Conservation (phyloP, 2,888 invertebrate genomes). For the Habroteleia sp. region DNA sequence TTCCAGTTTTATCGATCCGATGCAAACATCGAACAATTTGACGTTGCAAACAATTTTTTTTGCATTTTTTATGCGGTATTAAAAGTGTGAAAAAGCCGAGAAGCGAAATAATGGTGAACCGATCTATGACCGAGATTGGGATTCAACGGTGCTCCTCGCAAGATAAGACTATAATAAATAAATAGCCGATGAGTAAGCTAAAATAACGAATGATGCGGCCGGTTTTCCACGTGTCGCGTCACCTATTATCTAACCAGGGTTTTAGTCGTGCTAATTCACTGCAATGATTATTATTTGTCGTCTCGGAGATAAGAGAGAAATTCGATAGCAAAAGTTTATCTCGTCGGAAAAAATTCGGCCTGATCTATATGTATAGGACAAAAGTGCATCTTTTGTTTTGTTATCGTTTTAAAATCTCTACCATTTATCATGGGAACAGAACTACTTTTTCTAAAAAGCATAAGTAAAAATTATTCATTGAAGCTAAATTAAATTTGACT, state of each 20-base stretch:
- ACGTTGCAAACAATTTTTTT: no score
- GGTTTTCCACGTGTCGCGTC: constrained; percentile 68
- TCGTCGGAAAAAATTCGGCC: no score
- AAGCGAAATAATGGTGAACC: constrained; percentile 15
- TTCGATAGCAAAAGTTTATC: constrained; percentile 2
- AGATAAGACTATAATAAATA: constrained; percentile 75
- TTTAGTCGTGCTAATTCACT: constrained; percentile 56
- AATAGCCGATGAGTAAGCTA: constrained; percentile 73
- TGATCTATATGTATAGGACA: no score
- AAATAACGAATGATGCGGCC: constrained; percentile 69
- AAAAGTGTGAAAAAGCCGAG: constrained; percentile 3
- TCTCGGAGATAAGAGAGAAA: constrained; percentile 16
- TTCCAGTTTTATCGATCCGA: background rate
- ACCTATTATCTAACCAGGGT: constrained; percentile 65
- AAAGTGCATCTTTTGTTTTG: no score
- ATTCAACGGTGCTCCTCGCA: constrained; percentile 57
- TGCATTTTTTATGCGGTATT: no score
- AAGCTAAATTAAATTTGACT: no score
- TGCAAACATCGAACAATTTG: no score
- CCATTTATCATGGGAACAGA: no score
- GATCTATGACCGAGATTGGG: constrained; percentile 64
- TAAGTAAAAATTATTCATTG: no score
- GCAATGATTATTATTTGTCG: constrained; percentile 24
- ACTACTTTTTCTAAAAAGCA: no score
- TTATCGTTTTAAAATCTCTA: no score